phyloP scores from a whole-genome alignment of 2,888 invertebrate species.

The Thysanoteuthis rhombus region DNA sequence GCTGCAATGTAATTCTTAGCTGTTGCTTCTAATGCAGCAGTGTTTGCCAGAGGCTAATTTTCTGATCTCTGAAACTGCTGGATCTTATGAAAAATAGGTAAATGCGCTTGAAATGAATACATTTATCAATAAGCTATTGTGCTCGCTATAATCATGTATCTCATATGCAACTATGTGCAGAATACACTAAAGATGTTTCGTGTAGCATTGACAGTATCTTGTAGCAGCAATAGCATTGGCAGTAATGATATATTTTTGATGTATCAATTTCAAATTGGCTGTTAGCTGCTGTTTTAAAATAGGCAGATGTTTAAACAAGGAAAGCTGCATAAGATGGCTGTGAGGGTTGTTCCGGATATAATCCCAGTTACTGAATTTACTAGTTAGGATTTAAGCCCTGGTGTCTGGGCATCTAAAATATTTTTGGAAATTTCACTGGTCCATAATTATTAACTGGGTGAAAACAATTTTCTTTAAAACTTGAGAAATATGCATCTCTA shows the following conservation, averaged over 20 bases:
- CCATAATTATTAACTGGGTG: too few species aligned
- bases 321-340: too few species aligned
- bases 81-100: not conserved
- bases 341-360: not conserved
- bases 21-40: conserved; percentile 12
- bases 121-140: conserved; percentile 12
- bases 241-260: not conserved
- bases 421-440: too few species aligned
- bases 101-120: not conserved
- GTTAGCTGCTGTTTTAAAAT: too few species aligned
- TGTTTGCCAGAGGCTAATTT: not conserved
- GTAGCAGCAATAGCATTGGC: not conserved
- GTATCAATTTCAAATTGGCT: too few species aligned
- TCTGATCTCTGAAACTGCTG: not conserved
- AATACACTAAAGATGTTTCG: not conserved
- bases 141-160: not conserved
- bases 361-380: too few species aligned
- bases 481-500: too few species aligned
- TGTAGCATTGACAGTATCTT: not conserved
- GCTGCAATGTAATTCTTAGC: not conserved
- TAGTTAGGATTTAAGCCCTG: too few species aligned
- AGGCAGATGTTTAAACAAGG: too few species aligned
- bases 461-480: too few species aligned
- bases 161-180: not conserved
- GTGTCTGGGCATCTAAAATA: too few species aligned